A percentile compares a stretch with the other conserved stretches of the same genome.
Evolutionary conservation across 1,140 invertebrate species (phyloP).

Genomic region (Microplitis demolitor): DNA sequence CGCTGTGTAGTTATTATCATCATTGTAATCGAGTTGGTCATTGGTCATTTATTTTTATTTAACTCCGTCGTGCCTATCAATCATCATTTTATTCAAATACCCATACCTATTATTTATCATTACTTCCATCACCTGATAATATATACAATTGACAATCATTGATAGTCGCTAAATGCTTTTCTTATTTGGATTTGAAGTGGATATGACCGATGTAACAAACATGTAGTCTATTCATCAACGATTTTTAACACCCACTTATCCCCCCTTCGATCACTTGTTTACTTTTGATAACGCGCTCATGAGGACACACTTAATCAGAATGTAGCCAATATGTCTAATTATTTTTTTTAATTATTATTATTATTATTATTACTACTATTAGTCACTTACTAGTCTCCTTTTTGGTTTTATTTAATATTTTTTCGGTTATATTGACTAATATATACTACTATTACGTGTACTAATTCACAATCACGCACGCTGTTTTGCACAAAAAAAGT

Average conservation of each 20-base stretch:
- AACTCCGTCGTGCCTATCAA: constrained; percentile 29
- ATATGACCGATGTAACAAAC: constrained; percentile 39
- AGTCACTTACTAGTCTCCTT: background rate
- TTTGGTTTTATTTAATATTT: constrained; percentile 1
- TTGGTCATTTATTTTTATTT: constrained; percentile 39
- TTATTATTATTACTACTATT: background rate
- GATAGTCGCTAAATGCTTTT: constrained; percentile 41
- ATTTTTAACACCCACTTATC: constrained; percentile 11
- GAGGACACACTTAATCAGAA: constrained; percentile 20
- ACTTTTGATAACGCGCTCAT: constrained; percentile 10
- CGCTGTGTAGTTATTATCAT: constrained; percentile 58
- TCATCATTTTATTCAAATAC: background rate
- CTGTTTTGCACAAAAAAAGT: constrained; percentile 23
- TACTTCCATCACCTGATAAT: too few species aligned
- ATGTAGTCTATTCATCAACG: constrained; percentile 28
- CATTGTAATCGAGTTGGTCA: constrained; percentile 47
- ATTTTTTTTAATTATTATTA: background rate
- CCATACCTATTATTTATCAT: background rate
- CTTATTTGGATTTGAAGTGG: constrained; percentile 43
- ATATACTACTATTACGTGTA: constrained; percentile 22
- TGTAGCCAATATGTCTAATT: background rate
- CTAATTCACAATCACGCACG: constrained; percentile 32
- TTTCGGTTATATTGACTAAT: constrained; percentile 9
- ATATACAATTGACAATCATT: constrained; percentile 6
- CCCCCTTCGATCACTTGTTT: background rate